Percentiles rank a stretch among this genome's conserved stretches.
Evolutionary conservation across 2,113 vertebrate genomes (phyloP).

Genomic region (Pelvicachromis taeniatus): DNA sequence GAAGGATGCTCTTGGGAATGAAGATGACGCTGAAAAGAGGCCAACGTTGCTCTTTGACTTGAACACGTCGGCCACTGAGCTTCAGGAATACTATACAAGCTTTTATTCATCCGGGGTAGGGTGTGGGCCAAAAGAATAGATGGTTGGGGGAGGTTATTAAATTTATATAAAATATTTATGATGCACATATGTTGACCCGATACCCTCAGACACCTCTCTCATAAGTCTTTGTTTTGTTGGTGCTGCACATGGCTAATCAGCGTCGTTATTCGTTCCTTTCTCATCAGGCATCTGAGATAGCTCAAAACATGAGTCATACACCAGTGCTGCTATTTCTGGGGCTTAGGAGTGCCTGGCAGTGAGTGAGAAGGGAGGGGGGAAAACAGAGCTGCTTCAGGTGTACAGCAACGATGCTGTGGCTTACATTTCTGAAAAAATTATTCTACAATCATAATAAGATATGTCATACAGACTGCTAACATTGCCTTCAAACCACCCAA

Average conservation of each 20-base stretch:
- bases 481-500: not conserved
- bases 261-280: conserved; percentile 15
- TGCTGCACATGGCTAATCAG: conserved; percentile 23
- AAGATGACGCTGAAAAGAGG: not conserved
- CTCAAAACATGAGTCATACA: conserved; percentile 61
- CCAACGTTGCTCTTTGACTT: not conserved
- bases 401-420: not conserved
- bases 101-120: not conserved
- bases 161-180: not conserved
- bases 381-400: conserved; percentile 30
- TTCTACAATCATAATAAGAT: not conserved
- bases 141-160: not conserved
- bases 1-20: conserved; percentile 20
- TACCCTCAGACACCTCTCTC: not conserved
- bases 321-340: conserved; percentile 62
- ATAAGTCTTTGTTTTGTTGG: not conserved
- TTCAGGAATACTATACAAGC: not conserved
- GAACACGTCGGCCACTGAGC: not conserved
- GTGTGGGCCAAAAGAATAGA: not conserved
- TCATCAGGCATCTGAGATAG: conserved; percentile 17
- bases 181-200: not conserved
- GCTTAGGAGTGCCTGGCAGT: conserved; percentile 33
- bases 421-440: not conserved
- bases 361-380: conserved; percentile 5
- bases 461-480: not conserved